Conservation (phyloP, 2,888 invertebrate genomes). For the Drosophila imparisetae region DNA sequence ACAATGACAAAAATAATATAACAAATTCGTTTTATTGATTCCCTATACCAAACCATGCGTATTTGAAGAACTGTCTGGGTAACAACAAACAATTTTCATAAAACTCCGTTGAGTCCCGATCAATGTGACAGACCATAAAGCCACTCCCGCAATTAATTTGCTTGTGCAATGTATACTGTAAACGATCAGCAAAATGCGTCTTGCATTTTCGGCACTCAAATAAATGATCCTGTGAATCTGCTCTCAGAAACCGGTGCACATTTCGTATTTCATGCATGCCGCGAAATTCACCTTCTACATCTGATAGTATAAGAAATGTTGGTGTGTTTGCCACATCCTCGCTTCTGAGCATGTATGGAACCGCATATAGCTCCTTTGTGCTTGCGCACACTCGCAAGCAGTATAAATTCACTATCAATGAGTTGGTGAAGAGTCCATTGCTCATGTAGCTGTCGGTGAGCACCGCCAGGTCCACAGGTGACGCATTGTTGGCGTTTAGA, state of each 20-base stretch:
- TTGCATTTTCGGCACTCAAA: conserved; percentile 55
- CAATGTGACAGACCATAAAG: conserved; percentile 46
- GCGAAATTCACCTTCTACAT: conserved; percentile 56
- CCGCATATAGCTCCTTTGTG: conserved; percentile 61
- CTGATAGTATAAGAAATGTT: conserved; percentile 61
- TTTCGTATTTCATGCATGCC: conserved; percentile 57
- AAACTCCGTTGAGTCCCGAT: conserved; percentile 49
- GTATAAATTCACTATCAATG: conserved; percentile 57
- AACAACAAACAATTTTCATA: conserved; percentile 86
- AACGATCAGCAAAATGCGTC: conserved; percentile 41
- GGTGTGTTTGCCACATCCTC: conserved; percentile 50
- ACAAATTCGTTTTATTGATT: background rate
- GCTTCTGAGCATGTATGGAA: conserved; percentile 57
- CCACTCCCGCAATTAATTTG: conserved; percentile 60
- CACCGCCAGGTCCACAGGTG: conserved; percentile 10
- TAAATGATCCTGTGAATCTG: conserved; percentile 35
- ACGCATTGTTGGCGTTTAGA: background rate
- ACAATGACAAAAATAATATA: background rate
- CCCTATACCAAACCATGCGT: conserved; percentile 56
- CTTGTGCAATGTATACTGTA: conserved; percentile 54
- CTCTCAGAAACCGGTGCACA: conserved; percentile 46
- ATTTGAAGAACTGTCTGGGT: conserved; percentile 57
- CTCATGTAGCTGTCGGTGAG: conserved; percentile 40
- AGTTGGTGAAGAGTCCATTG: conserved; percentile 35
- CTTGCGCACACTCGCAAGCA: conserved; percentile 60